Base-by-base conservation (phyloP, 2,888 invertebrate species). In the Pedicia rivosa region DNA sequence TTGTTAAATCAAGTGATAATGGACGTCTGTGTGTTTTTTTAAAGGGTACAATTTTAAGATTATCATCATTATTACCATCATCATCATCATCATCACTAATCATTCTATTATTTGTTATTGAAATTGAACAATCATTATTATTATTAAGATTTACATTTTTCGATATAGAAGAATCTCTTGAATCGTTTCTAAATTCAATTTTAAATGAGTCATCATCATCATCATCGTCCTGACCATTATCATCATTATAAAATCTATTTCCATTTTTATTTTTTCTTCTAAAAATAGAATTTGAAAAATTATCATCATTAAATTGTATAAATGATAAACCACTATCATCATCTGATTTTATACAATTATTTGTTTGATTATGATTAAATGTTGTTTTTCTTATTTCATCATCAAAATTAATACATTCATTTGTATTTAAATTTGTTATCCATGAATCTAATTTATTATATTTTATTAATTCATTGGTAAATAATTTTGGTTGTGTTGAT, bases 181-280 rank as follows among this genome's bases (percentile, higher is more conserved):
- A 49, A 3, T 56, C 50, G 13, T 56, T 49, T 27, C 57, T 49
- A 42, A 59, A 60, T 47, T 60, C 60, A 39, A 61, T 60, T 50
- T 57, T 51, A 48, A 59, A 59, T 9, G 61, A 61, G 42, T 61
- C 55, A 39, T 55, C 54, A 7, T 51, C 48, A 30, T 51, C 54
- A 36, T 57, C 56, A 6, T 34, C 3, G 7, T 20, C 25, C n/a
- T n/a, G n/a, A n/a, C n/a, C n/a, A n/a, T n/a, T n/a, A n/a, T n/a
- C n/a, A n/a, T 9, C 5, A 14, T 13, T 16, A 25, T 34, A 4
- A 15, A 13, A 6, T 17, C 12, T 12, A 19, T 17, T 35, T 17
- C n/a, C 2, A 13, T 2, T 17, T 25, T 20, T 9, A 12, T 16
- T 29, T 9, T 17, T 13, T 16, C 13, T 36, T 16, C 35, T 40